Evolutionary conservation across 2,888 invertebrate species (phyloP), one percentile per base, ranked within the genome.

Genomic region (Acrocera orbiculus): DNA sequence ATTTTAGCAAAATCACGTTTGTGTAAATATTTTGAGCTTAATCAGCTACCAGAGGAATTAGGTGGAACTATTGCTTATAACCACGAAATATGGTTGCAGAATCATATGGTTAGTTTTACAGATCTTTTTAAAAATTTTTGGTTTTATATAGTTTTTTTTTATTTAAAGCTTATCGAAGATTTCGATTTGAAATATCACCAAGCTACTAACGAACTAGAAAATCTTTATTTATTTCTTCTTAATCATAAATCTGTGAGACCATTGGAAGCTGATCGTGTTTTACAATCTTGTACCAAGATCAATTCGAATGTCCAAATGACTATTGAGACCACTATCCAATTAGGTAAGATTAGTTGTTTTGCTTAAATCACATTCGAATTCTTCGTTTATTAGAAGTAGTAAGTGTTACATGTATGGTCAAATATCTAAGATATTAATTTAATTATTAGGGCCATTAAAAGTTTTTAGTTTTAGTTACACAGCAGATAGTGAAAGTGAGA

Each of bases 1-100:
- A 73, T 76, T 53, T 65, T 81, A 46, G 72, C 78, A 19, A 60
- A 73, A 49, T 67, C 70, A 45, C 71, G 78, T 47, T 64, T 85
- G 42, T 65, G 63, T 46, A 71, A 72, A 51, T 74, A 69, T 55
- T 70, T 81, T 39, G 76, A 79, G 47, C 61, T 64, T 40, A 63
- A 67, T 33, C 75, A 81, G 56, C 62, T 85, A 49, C 77, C 80
- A 28, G 65, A 66, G 40, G 76, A 78, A 46, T 62, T 83, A 41
- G 77, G 76, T 37, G 83, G 83, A 34, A 67, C 66, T 37, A 68
- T 76, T 52, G 59, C 65, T 38, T 81, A 79, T 59, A 70, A 76
- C 53, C 78, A 80, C 53, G 66, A 69, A 34, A 64, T 67, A 44
- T 85, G 85, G 85, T 66, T 80, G 44, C 70, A 75, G 46, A 75